Conservation (phyloP, 2,113 vertebrate species). For the Poeciliopsis occidentalis region DNA sequence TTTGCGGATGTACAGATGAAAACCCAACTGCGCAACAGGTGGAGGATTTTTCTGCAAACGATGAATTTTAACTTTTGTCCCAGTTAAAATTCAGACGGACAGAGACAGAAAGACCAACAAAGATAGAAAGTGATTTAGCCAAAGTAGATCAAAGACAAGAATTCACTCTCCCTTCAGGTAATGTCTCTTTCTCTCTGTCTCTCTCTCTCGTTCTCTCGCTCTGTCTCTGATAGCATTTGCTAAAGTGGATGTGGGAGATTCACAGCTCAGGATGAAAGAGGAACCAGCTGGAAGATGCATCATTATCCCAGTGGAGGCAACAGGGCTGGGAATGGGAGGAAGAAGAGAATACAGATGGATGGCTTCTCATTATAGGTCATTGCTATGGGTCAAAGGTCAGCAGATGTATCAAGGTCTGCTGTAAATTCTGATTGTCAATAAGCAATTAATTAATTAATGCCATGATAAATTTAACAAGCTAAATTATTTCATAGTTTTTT, state of each 20-base stretch:
- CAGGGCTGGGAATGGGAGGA: constrained; percentile 42
- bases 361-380: constrained; percentile 50
- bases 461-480: too few species aligned
- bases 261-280: constrained; percentile 29
- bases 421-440: constrained; percentile 5
- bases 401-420: constrained; percentile 14
- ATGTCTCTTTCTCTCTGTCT: background rate
- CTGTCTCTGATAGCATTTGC: background rate
- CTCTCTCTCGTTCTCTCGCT: too few species aligned
- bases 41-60: background rate
- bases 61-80: background rate
- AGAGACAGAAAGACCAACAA: constrained; percentile 3
- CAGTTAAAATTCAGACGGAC: background rate
- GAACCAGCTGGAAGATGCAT: constrained; percentile 26
- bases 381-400: constrained; percentile 20
- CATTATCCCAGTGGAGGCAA: constrained; percentile 26
- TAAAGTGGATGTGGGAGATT: constrained; percentile 22
- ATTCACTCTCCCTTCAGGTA: background rate
- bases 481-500: too few species aligned
- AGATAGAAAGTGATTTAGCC: constrained; percentile 12
- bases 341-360: constrained; percentile 38
- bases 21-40: background rate
- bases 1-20: background rate
- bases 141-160: constrained; percentile 24
- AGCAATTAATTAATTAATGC: too few species aligned